These are phyloP conservation scores for Cathartes aura DNA, from an alignment of 2,113 vertebrate genomes.

Conservation along the genomic window DNA sequence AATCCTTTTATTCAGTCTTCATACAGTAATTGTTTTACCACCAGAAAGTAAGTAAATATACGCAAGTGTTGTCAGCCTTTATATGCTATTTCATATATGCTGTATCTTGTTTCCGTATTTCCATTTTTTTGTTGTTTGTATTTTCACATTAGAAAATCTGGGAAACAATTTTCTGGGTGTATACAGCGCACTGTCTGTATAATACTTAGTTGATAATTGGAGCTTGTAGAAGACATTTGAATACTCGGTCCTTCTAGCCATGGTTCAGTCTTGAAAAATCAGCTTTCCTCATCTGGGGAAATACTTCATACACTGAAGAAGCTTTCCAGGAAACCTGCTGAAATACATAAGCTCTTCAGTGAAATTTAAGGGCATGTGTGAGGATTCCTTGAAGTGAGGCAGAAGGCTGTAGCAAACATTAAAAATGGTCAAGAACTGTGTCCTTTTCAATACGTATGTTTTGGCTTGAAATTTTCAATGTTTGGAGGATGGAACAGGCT, in stretches of 20 bases:
- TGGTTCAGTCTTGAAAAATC: neutral
- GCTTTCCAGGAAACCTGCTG: neutral
- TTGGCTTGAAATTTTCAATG: neutral
- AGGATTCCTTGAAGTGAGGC: neutral
- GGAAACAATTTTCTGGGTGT: neutral
- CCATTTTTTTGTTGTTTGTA: neutral
- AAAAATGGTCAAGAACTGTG: neutral
- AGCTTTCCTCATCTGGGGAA: neutral
- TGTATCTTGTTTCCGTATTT: neutral
- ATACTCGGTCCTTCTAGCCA: neutral
- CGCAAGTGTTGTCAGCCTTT: neutral
- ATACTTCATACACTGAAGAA: neutral
- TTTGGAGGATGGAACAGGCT: neutral
- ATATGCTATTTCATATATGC: neutral
- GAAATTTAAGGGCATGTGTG: neutral
- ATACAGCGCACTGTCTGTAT: neutral
- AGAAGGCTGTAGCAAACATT: neutral
- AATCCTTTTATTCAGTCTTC: neutral
- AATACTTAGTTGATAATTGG: neutral
- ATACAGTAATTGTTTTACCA: neutral
- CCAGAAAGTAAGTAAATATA: neutral
- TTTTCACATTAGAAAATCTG: neutral
- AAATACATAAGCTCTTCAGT: neutral
- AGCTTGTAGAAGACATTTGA: neutral
- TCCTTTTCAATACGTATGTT: neutral